Evolutionary conservation across 2,888 invertebrate genomes (phyloP), one percentile per base, ranked within the genome.

Genomic region (Acleris laterana): DNA sequence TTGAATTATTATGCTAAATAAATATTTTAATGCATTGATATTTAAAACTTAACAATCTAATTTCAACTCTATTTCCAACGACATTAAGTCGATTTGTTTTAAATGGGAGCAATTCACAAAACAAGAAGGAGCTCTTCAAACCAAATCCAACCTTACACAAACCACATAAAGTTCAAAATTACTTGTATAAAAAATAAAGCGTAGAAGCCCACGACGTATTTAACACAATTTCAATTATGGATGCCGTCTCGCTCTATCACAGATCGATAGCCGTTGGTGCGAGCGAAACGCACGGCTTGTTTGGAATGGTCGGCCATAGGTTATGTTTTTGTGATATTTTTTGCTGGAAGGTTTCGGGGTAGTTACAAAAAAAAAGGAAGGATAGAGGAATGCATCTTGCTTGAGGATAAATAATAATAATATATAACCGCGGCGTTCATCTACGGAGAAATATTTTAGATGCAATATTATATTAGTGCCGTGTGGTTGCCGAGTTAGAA

Each of bases 181-280:
- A 42, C 19, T 55, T 7, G 42, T 16, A 9, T 5, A 3, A 2
- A 42, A 32, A 9, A 32, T 20, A 16, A 42, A 16, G 42, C 55
- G 55, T 55, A 55, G 55, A 32, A 42, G 20, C 20, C 42, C 38
- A 55, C 55, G 55, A 55, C 55, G 55, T 38, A 22, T 55, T 55
- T 55, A 55, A 42, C 20, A 42, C 42, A 13, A 42, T 42, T 55
- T 44, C 42, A 55, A 42, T 38, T 38, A 42, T 42, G 42, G 9
- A 1, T 42, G 55, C n/a, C 16, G 7, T 9, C 42, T 42, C 55
- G 55, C 16, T 55, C 42, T 38, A 6, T 3, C 42, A 20, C 55
- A 6, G 32, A 32, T 38, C 16, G 42, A 13, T 20, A 9, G 16
- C 0, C 20, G n/a, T 16, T 7, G 22, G 55, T 42, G 55, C 16